These are phyloP conservation scores for Gobius niger DNA, from an alignment of 2,113 vertebrate genomes.

Conservation along the genomic window DNA sequence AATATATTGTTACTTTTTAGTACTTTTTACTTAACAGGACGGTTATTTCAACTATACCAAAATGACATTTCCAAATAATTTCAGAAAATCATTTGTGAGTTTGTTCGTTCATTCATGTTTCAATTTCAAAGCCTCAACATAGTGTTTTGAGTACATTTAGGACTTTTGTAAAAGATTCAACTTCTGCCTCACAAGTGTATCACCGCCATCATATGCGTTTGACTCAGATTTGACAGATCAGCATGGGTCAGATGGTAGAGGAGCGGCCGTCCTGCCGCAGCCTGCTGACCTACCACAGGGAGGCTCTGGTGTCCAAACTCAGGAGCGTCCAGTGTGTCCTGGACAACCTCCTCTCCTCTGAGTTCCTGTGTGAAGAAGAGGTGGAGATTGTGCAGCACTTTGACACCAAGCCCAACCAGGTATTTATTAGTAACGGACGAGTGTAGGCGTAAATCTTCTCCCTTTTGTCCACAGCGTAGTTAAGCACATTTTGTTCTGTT, in stretches of 20 bases:
- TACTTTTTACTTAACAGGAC: too few species aligned
- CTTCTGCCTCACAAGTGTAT: too few species aligned
- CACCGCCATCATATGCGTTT: background rate
- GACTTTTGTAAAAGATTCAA: too few species aligned
- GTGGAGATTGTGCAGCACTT: slow-evolving; percentile 83
- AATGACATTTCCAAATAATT: too few species aligned
- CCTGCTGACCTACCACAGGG: slow-evolving; percentile 80
- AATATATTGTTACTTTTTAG: too few species aligned
- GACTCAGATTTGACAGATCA: slow-evolving; percentile 22
- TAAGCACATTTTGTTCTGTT: background rate
- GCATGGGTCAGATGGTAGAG: slow-evolving; percentile 31
- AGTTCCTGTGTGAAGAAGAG: slow-evolving; percentile 88
- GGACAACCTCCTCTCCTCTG: slow-evolving; percentile 84
- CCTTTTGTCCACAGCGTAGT: too few species aligned
- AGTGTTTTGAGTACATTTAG: too few species aligned
- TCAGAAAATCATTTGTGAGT: too few species aligned
- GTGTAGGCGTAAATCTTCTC: background rate
- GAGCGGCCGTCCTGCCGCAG: slow-evolving; percentile 14
- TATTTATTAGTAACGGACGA: slow-evolving; percentile 31
- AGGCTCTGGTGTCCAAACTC: slow-evolving; percentile 84
- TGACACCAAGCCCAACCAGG: slow-evolving; percentile 85
- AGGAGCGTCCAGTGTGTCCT: slow-evolving; percentile 86
- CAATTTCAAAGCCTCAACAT: too few species aligned
- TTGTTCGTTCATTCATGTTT: too few species aligned
- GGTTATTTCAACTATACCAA: too few species aligned